Conservation (phyloP, 2,113 vertebrate genomes). For the Eurystomus gularis region DNA sequence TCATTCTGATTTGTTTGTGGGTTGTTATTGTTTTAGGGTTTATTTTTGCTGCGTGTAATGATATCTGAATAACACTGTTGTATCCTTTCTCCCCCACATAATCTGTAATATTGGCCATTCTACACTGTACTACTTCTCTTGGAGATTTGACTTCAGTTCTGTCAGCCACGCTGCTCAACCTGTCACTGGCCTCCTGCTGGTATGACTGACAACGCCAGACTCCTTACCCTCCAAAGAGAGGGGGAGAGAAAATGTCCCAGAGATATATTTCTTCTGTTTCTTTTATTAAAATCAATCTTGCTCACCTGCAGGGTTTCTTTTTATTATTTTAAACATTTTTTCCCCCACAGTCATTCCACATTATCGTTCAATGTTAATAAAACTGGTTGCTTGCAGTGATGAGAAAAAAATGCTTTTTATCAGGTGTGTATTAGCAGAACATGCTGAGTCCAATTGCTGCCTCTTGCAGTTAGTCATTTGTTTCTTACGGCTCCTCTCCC, state of each 20-base stretch:
- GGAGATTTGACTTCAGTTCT: conserved; percentile 33
- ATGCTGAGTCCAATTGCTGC: conserved; percentile 70
- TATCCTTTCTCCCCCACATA: not conserved
- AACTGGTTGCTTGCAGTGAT: conserved; percentile 64
- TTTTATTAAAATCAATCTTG: conserved; percentile 67
- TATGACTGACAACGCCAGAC: conserved; percentile 17
- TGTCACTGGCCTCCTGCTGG: conserved; percentile 48
- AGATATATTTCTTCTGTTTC: conserved; percentile 49
- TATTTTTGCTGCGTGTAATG: not conserved
- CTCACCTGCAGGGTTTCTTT: conserved; percentile 64
- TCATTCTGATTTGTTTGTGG: conserved; percentile 5
- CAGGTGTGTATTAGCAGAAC: conserved; percentile 64
- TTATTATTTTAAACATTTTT: conserved; percentile 66
- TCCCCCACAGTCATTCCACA: conserved; percentile 60
- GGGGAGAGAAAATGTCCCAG: not conserved
- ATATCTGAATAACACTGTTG: not conserved
- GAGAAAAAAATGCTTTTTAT: conserved; percentile 52
- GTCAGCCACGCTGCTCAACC: conserved; percentile 42
- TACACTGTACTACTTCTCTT: not conserved
- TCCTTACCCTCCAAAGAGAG: not conserved
- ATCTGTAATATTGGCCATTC: conserved; percentile 3
- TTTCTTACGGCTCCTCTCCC: conserved; percentile 44
- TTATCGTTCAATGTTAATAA: conserved; percentile 71
- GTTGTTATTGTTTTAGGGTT: not conserved
- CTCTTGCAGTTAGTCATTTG: conserved; percentile 67